phyloP scores from a whole-genome alignment of 2,113 vertebrate genomes.

The Calidris pygmaea region DNA sequence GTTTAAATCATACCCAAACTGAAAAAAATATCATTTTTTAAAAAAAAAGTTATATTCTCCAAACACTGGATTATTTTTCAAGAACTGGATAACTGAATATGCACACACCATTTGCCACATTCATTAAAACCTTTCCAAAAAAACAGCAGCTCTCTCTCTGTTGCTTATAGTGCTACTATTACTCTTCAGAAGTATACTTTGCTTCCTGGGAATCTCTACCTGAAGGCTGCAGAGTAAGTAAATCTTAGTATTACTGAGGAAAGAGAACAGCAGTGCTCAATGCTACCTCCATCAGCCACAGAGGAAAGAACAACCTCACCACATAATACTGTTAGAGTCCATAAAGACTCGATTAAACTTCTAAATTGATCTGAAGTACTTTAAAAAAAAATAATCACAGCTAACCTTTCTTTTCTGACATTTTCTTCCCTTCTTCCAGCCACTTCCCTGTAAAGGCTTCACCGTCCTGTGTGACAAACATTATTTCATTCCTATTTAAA shows the following conservation, averaged over 20 bases:
- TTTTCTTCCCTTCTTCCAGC: slow-evolving; percentile 86
- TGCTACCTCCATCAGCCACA: background rate
- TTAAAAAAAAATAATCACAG: background rate
- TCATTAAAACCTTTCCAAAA: background rate
- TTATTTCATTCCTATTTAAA: slow-evolving; percentile 86
- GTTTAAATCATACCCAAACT: background rate
- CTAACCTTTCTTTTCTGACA: slow-evolving; percentile 89
- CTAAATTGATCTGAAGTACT: background rate
- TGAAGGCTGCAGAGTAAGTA: background rate
- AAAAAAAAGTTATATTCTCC: background rate
- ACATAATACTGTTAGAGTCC: background rate
- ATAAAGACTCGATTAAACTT: background rate
- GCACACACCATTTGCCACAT: background rate
- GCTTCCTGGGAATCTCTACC: background rate
- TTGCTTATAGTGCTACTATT: background rate
- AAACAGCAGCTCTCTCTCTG: background rate
- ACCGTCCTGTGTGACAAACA: slow-evolving; percentile 93
- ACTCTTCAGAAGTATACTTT: background rate
- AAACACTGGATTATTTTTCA: background rate
- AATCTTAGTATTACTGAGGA: background rate
- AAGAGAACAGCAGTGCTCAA: background rate
- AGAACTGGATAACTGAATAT: background rate
- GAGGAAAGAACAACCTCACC: background rate
- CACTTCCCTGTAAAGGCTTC: slow-evolving; percentile 93
- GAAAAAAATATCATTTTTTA: background rate